These are phyloP conservation scores for Apostichopus leukothele DNA, from an alignment of 53 echinoderm and acorn worm genomes.

Conservation along the genomic window DNA sequence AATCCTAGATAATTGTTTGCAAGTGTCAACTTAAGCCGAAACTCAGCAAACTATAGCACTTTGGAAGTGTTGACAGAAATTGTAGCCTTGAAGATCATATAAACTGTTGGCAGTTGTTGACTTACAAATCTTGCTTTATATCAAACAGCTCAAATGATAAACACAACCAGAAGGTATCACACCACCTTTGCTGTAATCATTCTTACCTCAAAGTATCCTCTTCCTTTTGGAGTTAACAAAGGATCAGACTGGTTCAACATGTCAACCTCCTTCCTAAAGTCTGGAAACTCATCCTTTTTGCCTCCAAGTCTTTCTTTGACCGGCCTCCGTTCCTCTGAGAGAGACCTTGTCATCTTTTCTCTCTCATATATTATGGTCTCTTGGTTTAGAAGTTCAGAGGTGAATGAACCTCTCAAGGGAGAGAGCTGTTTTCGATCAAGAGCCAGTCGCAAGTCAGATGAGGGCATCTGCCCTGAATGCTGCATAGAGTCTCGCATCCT, in stretches of 20 bases:
- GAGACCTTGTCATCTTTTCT: slow-evolving; percentile 34
- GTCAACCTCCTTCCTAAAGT: slow-evolving; percentile 64
- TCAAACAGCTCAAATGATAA: no score
- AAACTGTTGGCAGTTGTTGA: no score
- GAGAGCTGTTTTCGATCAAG: slow-evolving; percentile 45
- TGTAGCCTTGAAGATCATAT: no score
- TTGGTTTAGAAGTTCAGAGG: slow-evolving; percentile 34
- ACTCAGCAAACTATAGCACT: no score
- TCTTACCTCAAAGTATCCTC: slow-evolving; percentile 29
- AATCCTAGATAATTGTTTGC: no score
- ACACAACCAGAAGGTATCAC: no score
- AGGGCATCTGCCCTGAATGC: neutral
- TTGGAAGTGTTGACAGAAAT: no score
- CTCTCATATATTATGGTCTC: slow-evolving; percentile 41
- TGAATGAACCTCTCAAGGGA: slow-evolving; percentile 16
- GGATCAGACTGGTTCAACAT: slow-evolving; percentile 49
- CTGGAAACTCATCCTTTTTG: slow-evolving; percentile 43
- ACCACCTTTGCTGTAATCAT: no score
- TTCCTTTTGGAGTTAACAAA: slow-evolving; percentile 2
- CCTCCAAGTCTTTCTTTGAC: slow-evolving; percentile 79
- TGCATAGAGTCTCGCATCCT: slow-evolving; percentile 23
- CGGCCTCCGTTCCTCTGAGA: slow-evolving; percentile 65
- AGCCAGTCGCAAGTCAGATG: slow-evolving; percentile 30
- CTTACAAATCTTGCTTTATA: no score
- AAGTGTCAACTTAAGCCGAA: no score